Evolutionary conservation across 2,888 invertebrate genomes (phyloP).

Genomic region (Mimachlamys varia): DNA sequence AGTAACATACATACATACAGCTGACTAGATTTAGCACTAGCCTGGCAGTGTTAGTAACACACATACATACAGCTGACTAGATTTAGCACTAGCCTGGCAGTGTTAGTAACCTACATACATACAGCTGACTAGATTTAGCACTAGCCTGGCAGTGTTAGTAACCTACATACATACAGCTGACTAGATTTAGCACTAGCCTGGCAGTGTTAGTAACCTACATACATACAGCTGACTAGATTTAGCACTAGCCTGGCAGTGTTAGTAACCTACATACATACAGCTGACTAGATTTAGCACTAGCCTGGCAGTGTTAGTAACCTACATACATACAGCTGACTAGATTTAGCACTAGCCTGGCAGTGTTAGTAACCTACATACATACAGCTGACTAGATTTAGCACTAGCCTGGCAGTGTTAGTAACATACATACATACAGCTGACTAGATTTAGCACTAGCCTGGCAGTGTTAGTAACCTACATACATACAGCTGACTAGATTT

Average conservation of each 20-base stretch:
- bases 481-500: too few relatives aligned
- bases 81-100: neutral
- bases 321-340: too few relatives aligned
- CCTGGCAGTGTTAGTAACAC: neutral
- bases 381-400: neutral
- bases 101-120: neutral
- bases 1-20: neutral
- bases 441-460: neutral
- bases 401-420: neutral
- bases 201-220: neutral
- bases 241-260: neutral
- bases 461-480: neutral
- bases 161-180: too few relatives aligned
- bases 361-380: neutral
- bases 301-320: neutral
- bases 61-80: too few relatives aligned
- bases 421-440: too few relatives aligned
- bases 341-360: neutral
- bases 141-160: neutral
- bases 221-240: too few relatives aligned
- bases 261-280: neutral
- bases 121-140: neutral
- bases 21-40: neutral
- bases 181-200: neutral
- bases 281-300: neutral